Percentiles rank a stretch among this genome's conserved stretches.
Conservation (phyloP, 2,113 vertebrate species). For the Saimiri boliviensis region DNA sequence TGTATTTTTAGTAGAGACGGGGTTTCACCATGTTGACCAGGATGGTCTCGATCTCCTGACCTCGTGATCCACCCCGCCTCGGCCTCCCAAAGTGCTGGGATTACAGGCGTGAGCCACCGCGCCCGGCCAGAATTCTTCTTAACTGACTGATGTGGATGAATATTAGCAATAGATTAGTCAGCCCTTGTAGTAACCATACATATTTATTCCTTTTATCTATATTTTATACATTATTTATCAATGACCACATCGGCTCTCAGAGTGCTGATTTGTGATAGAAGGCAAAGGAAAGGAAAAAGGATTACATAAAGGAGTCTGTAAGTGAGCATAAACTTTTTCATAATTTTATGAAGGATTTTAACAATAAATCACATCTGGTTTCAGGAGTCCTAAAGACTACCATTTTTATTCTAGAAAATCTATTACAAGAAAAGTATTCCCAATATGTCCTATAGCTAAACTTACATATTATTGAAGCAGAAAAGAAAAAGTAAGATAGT, state of each 20-base stretch:
- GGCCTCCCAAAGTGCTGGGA: no score
- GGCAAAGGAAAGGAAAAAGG: neutral
- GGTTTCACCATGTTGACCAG: no score
- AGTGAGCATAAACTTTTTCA: neutral
- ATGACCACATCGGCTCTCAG: neutral
- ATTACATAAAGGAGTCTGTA: neutral
- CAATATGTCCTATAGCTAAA: neutral
- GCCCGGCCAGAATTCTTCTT: neutral
- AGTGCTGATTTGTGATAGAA: neutral
- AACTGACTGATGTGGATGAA: neutral
- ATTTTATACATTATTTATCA: neutral
- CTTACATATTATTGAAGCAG: neutral
- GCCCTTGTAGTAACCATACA: neutral
- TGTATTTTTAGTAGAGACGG: no score
- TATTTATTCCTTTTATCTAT: neutral
- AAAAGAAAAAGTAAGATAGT: neutral
- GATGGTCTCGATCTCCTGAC: no score
- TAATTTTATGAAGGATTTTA: neutral
- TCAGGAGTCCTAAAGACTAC: neutral
- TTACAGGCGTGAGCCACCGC: no score
- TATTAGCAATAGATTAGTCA: neutral
- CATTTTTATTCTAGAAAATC: neutral
- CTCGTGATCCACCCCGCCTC: no score
- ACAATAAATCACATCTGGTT: neutral
- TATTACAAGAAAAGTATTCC: neutral